Evolutionary conservation across 2,113 vertebrate genomes (phyloP).

Genomic region (Ptilonorhynchus violaceus): DNA sequence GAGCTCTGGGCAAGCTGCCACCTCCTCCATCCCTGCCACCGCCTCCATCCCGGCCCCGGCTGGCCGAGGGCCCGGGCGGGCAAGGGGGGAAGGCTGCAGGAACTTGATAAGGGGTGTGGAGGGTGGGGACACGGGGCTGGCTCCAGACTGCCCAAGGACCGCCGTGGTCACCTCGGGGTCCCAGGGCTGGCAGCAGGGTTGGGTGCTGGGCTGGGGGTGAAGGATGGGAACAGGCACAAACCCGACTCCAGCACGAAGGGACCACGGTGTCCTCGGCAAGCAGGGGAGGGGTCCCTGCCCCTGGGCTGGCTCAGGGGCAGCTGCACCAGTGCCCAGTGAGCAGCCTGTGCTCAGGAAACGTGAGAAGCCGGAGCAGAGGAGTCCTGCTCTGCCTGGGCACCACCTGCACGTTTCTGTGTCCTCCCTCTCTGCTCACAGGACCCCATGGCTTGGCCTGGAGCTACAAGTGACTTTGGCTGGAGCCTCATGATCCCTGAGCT

Average conservation of each 20-base stretch:
- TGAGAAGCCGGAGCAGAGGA: background rate
- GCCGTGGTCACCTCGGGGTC: fast-evolving
- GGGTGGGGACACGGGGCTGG: background rate
- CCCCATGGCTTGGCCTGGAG: background rate
- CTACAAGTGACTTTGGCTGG: background rate
- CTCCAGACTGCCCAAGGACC: background rate
- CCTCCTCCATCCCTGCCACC: background rate
- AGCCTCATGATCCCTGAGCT: background rate
- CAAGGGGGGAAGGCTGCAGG: slow-evolving; percentile 19
- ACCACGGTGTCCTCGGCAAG: fast-evolving
- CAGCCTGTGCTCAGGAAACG: fast-evolving
- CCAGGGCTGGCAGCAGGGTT: background rate
- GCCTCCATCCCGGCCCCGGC: fast-evolving
- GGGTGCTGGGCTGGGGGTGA: background rate
- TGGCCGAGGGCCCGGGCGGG: background rate
- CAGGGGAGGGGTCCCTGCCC: background rate
- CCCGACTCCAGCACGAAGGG: background rate
- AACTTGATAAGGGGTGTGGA: background rate
- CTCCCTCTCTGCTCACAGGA: background rate
- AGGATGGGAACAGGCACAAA: background rate
- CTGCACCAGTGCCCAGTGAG: background rate
- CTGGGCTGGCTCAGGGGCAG: background rate
- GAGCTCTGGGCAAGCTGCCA: background rate
- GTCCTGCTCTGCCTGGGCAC: background rate
- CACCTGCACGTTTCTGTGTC: background rate